phyloP scores from a whole-genome alignment of 2,888 invertebrate species.

The Formica aserva region DNA sequence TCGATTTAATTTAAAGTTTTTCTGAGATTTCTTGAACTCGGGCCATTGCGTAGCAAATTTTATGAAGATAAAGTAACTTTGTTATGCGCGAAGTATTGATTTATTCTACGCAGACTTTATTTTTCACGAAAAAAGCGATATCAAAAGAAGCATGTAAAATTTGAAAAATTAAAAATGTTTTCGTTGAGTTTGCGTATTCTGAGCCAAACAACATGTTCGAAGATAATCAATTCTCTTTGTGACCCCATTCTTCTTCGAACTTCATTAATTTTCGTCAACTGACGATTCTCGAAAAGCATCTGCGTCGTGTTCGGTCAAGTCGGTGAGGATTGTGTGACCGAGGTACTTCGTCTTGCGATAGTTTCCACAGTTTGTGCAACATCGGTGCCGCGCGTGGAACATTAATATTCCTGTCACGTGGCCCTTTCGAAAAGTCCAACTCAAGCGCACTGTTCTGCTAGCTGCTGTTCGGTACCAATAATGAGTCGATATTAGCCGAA shows the following conservation, averaged over 20 bases:
- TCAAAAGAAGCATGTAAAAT: background rate
- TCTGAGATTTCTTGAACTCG: conserved; percentile 44
- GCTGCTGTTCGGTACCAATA: conserved; percentile 46
- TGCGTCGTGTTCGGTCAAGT: conserved; percentile 41
- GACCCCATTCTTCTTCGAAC: conserved; percentile 33
- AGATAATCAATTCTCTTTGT: conserved; percentile 45
- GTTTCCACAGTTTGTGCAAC: conserved; percentile 64
- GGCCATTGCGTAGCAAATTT: conserved; percentile 35
- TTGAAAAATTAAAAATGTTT: conserved; percentile 24
- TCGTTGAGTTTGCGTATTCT: conserved; percentile 16
- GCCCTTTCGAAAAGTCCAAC: conserved; percentile 36
- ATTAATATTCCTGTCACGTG: conserved; percentile 70
- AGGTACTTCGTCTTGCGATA: conserved; percentile 63
- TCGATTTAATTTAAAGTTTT: conserved; percentile 67
- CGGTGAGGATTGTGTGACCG: conserved; percentile 39
- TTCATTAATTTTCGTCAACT: conserved; percentile 54
- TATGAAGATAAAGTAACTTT: conserved; percentile 51
- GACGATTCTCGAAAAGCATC: conserved; percentile 44
- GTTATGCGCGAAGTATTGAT: conserved; percentile 57
- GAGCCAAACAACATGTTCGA: conserved; percentile 13
- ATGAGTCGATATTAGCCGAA: conserved; percentile 62
- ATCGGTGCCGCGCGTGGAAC: conserved; percentile 55
- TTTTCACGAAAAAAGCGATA: conserved; percentile 26
- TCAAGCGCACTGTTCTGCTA: conserved; percentile 23
- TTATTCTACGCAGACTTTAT: conserved; percentile 33